A percentile compares a stretch with the other conserved stretches of the same genome.
Evolutionary conservation across 2,797 vertebrate species (phyloP).

Genomic region (Pseudochirops corinnae): DNA sequence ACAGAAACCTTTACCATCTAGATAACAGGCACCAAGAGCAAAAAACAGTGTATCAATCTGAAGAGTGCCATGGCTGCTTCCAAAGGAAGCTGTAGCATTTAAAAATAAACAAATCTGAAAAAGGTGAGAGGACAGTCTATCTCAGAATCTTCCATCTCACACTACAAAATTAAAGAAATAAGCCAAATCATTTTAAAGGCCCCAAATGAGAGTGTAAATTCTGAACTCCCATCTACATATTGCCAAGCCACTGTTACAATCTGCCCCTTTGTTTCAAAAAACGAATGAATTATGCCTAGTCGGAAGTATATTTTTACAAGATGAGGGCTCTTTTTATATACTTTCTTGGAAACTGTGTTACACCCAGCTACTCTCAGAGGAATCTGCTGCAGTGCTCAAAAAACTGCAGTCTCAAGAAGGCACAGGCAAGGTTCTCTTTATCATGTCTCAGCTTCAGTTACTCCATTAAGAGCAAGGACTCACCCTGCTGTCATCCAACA

Average conservation of each 20-base stretch:
- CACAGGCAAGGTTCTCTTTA: conserved; percentile 61
- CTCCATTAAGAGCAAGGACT: conserved; percentile 21
- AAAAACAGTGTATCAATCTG: conserved; percentile 21
- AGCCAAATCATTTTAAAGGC: conserved; percentile 52
- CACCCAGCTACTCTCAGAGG: conserved; percentile 24
- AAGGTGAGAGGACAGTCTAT: neutral
- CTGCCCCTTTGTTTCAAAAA: conserved; percentile 44
- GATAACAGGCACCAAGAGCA: conserved; percentile 17
- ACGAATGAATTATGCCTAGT: neutral
- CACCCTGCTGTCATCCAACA: conserved; percentile 7
- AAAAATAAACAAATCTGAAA: conserved; percentile 27
- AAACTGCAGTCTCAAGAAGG: conserved; percentile 37
- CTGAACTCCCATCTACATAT: conserved; percentile 21
- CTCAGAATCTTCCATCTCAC: conserved; percentile 6
- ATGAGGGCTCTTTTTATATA: conserved; percentile 7
- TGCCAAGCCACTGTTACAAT: neutral
- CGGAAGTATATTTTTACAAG: neutral
- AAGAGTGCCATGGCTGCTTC: conserved; percentile 19
- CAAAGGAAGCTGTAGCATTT: conserved; percentile 21
- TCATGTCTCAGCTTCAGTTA: conserved; percentile 62
- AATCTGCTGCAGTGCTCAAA: conserved; percentile 40
- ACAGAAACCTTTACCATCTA: neutral
- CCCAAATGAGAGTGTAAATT: conserved; percentile 47
- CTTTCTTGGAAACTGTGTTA: conserved; percentile 36
- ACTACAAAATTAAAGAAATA: conserved; percentile 55